Base-by-base conservation (phyloP, 2,113 vertebrate genomes). In the Spea bombifrons region DNA sequence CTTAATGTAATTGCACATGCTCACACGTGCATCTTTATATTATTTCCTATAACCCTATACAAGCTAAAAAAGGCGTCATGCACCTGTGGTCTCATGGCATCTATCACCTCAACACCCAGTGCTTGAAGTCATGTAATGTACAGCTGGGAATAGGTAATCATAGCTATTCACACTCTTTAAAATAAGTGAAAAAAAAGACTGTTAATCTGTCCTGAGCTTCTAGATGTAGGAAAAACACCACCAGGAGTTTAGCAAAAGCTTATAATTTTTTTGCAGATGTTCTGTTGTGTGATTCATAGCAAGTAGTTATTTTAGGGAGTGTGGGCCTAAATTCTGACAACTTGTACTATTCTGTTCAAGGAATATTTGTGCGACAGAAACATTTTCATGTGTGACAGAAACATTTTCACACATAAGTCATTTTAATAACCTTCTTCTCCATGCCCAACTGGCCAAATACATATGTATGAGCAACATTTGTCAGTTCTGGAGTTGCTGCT, bases 91-190 rank as follows among this genome's bases (percentile, higher is more conserved):
- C 71, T 80, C 78, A 80, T 68, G 71, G 78, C 71, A 74, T 80
- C 71, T 66, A 80, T 80, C 78, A 80, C 78, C 78, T 80, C 71
- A 80, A 80, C 78, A 80, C 78, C 78, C 71, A 80, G 73, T 47
- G 59, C 52, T 80, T 52, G 64, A 68, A 80, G 71, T 80, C 78
- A 63, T 80, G 78, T 80, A 80, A 80, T 74, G 78, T 74, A 67
- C 78, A 80, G 78, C 78, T 80, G 78, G 78, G 71, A 68, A 67
- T 73, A 68, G 78, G 71, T 61, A 80, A 80, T 80, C 78, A 74
- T 74, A 80, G 78, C 63, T 80, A 74, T 74, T 80, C 78, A 80
- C 78, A 80, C 78, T 53, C 71, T 80, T 80, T 80, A 80, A 80
- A 80, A 80, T 57, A 80, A 61, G 9, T 59, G 10, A 65, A 49